phyloP scores from a whole-genome alignment of 2,888 invertebrate species.

The Chalcosyrphus nemorum region DNA sequence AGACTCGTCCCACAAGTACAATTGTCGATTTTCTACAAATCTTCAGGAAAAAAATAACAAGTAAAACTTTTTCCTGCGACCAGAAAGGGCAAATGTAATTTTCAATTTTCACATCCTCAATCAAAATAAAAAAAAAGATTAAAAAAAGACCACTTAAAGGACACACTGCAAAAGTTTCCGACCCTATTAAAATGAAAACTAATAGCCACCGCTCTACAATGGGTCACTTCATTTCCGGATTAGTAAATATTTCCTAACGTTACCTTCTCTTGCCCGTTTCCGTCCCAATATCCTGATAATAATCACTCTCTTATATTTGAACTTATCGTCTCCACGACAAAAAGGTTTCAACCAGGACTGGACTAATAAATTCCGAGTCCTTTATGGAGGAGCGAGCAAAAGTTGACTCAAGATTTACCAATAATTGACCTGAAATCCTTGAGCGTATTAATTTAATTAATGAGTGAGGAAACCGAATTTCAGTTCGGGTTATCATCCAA shows the following conservation, averaged over 20 bases:
- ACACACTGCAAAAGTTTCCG: not conserved
- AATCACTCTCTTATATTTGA: not conserved
- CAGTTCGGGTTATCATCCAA: not conserved
- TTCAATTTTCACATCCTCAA: too few species aligned
- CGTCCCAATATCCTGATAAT: not conserved
- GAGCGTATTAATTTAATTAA: slow-evolving; percentile 24
- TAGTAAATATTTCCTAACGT: not conserved
- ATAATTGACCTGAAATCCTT: slow-evolving; percentile 18
- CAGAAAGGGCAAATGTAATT: too few species aligned
- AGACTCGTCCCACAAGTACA: too few species aligned
- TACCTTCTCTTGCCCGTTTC: not conserved
- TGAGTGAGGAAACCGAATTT: not conserved
- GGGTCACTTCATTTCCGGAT: not conserved
- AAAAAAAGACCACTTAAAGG: not conserved
- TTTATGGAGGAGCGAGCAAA: not conserved
- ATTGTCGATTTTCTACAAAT: too few species aligned
- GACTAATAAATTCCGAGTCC: not conserved
- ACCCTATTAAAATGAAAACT: not conserved
- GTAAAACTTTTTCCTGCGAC: too few species aligned
- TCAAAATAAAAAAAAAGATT: not conserved
- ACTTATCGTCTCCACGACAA: not conserved
- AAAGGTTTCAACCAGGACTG: not conserved
- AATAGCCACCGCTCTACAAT: not conserved
- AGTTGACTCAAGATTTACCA: slow-evolving; percentile 5
- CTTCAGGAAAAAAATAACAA: too few species aligned